Evolutionary conservation across 1,140 invertebrate genomes (phyloP).

Genomic region (Drosophila arawakana): DNA sequence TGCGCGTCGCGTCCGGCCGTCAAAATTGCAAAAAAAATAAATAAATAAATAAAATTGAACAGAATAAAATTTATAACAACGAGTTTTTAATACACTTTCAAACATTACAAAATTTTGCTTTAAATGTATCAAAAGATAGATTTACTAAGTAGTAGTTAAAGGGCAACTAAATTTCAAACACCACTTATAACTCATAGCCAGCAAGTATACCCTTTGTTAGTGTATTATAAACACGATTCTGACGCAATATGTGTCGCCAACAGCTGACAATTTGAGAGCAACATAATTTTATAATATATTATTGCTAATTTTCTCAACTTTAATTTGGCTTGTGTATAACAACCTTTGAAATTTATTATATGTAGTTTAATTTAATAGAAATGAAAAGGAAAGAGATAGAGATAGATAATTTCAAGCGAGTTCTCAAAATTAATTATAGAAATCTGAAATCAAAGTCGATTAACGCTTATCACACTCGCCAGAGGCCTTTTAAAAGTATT

Average conservation of each 20-base stretch:
- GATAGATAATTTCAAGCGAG: not conserved
- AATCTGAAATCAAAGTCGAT: conserved; percentile 39
- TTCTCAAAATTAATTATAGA: conserved; percentile 52
- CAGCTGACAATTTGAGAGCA: conserved; percentile 71
- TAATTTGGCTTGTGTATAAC: conserved; percentile 22
- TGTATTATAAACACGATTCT: conserved; percentile 36
- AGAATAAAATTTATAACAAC: conserved; percentile 16
- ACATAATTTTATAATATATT: conserved; percentile 60
- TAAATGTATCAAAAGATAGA: too few species aligned
- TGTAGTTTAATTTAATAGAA: not conserved
- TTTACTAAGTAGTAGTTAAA: too few species aligned
- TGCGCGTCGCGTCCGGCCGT: conserved; percentile 54
- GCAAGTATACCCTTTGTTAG: not conserved
- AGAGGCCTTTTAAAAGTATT: conserved; percentile 8
- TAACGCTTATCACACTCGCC: conserved; percentile 41
- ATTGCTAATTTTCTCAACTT: conserved; percentile 44
- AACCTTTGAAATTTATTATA: conserved; percentile 14
- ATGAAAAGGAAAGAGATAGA: not conserved
- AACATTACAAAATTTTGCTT: not conserved
- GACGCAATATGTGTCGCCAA: conserved; percentile 64
- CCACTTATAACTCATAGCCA: not conserved
- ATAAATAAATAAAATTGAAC: conserved; percentile 38
- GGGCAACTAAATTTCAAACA: too few species aligned
- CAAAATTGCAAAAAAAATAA: conserved; percentile 49
- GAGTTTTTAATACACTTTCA: conserved; percentile 1